Evolutionary conservation across 2,888 invertebrate species (phyloP), one percentile per base, ranked within the genome.

Genomic region (Tiliacea citrago): DNA sequence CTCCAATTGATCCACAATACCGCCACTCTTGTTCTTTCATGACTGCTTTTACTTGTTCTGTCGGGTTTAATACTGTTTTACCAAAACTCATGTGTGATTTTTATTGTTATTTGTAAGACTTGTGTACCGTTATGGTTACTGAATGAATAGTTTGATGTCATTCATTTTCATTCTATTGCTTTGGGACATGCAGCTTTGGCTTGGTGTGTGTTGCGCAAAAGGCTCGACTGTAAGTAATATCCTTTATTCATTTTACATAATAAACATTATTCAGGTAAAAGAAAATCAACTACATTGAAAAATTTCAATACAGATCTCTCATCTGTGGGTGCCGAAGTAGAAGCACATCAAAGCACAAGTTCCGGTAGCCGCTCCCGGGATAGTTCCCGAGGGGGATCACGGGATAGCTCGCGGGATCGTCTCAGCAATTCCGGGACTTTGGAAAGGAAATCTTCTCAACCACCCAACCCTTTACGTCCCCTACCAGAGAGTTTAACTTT

Each of bases 131-230:
- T 69, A 21, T 21, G 16, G 45, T 35, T 47, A 65, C n/a, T 45
- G 47, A 68, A 57, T n/a, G 45, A 68, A 57, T 12, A 58, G 47
- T 66, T 10, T 21, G 39, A 67, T 82, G 21, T 77, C 68, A 75
- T 69, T 79, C 62, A 74, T 73, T 79, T 77, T 83, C 82, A 84
- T 68, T 80, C 65, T 86, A 82, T 86, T 88, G 63, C 77, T 87
- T 89, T 88, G 85, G 82, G 94, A 95, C 93, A 96, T 94, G 97
- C 97, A 98, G 99, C 98, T 86, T 97, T 99, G 96, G 98, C 99
- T 93, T 99, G 99, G 99, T 98, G 98, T 97, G 98, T 98, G 87
- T 98, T 99, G 95, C 97, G 98, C 95, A 98, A 98, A 95, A 97
- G 98, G 91, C 98, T 98, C 95, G 98, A 99, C 96, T 98, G 99